Evolutionary conservation across 1,140 invertebrate species (phyloP).

Genomic region (Xylocopa sonorina): DNA sequence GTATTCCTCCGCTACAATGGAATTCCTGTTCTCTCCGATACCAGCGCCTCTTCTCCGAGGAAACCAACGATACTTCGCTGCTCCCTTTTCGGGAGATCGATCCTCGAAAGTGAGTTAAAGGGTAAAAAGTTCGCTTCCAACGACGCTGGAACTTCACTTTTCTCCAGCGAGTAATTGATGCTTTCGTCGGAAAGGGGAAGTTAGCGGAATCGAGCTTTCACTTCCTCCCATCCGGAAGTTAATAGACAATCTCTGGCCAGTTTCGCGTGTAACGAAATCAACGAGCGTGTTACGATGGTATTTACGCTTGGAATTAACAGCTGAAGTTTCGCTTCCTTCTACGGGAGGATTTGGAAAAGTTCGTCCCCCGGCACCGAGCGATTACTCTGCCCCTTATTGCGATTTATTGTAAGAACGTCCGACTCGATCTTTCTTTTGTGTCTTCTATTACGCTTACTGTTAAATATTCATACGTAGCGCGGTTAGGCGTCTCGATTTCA

Average conservation of each 20-base stretch:
- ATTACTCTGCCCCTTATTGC: neutral
- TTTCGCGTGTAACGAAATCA: constrained; percentile 6
- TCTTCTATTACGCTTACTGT: constrained; percentile 7
- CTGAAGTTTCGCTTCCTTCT: neutral
- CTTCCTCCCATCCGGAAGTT: neutral
- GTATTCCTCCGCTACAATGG: neutral
- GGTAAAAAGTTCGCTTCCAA: neutral
- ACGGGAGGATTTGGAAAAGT: neutral
- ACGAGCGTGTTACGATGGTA: neutral
- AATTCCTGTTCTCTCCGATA: neutral
- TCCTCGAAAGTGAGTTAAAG: neutral
- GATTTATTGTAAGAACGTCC: neutral
- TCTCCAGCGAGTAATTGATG: neutral
- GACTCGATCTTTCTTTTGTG: neutral
- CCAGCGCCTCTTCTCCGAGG: no score
- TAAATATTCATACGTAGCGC: neutral
- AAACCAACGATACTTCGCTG: no score
- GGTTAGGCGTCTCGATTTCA: constrained; percentile 18
- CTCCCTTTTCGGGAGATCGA: neutral
- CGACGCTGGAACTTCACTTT: neutral
- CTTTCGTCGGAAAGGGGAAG: neutral
- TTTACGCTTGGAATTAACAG: neutral
- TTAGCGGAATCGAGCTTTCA: constrained; percentile 1
- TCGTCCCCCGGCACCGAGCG: neutral
- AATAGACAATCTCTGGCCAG: neutral